A percentile compares a stretch with the other conserved stretches of the same genome.
phyloP scores from a whole-genome alignment of 2,888 invertebrate genomes.

The Melipona beecheii region DNA sequence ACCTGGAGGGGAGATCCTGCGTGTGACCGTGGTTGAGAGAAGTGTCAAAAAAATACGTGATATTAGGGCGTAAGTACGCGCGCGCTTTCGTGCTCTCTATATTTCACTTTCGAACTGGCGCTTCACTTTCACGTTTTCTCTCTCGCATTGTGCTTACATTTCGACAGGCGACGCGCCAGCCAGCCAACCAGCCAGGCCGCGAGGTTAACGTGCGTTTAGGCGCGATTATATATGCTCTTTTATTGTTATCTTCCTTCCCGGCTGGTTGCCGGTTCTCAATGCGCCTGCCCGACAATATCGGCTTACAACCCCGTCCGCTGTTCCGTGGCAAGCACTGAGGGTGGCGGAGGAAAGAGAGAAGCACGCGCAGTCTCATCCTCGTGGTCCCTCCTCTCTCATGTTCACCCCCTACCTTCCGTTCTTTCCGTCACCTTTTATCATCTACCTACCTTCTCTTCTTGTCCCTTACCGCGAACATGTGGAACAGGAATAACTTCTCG shows the following conservation, averaged over 20 bases:
- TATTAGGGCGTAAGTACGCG: constrained; percentile 7
- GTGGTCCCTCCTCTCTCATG: constrained; percentile 30
- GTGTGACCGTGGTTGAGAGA: not conserved
- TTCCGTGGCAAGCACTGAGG: constrained; percentile 43
- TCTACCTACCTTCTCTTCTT: constrained; percentile 17
- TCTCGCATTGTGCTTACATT: constrained; percentile 42
- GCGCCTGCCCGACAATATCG: constrained; percentile 74
- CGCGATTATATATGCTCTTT: constrained; percentile 57
- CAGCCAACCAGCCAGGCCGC: constrained; percentile 41
- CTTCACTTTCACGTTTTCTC: constrained; percentile 23
- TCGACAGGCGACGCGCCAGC: constrained; percentile 31
- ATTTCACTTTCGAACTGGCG: constrained; percentile 1
- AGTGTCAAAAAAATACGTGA: not conserved
- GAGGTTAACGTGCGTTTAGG: constrained; percentile 66
- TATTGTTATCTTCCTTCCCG: constrained; percentile 53
- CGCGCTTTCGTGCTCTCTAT: not conserved
- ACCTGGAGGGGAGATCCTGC: not conserved
- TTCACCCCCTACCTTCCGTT: constrained; percentile 54
- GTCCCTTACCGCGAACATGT: not conserved
- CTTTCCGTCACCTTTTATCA: constrained; percentile 31
- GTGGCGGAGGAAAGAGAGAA: constrained; percentile 39
- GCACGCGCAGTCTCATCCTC: constrained; percentile 61
- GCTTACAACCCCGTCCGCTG: constrained; percentile 66
- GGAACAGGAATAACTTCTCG: constrained; percentile 58
- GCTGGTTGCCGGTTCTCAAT: constrained; percentile 48